These are phyloP conservation scores for Drosophila emarginata DNA, from an alignment of 2,888 invertebrate genomes.

Conservation along the genomic window DNA sequence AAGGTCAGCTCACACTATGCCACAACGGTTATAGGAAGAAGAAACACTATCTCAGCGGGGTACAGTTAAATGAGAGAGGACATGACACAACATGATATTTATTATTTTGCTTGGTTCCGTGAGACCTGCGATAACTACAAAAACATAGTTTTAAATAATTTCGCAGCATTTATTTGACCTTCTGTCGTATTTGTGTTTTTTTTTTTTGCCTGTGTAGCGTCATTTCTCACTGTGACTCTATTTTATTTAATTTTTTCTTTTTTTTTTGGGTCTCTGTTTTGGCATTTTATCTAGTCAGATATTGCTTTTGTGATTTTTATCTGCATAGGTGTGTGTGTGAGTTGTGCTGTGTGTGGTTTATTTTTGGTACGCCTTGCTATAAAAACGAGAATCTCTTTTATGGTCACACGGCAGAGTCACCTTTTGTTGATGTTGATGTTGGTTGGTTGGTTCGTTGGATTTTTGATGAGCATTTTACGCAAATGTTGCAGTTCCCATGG, in stretches of 20 bases:
- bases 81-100: conserved; percentile 31
- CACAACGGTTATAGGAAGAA: conserved; percentile 34
- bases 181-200: conserved; percentile 60
- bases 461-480: conserved; percentile 63
- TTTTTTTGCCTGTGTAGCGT: background rate
- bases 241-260: too few relatives aligned
- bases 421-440: too few relatives aligned
- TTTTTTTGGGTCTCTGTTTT: conserved; percentile 49
- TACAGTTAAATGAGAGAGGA: conserved; percentile 31
- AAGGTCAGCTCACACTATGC: conserved; percentile 49
- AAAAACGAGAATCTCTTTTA: conserved; percentile 71
- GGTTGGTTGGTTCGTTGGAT: too few relatives aligned
- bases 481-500: conserved; percentile 77
- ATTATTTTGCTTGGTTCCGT: conserved; percentile 53
- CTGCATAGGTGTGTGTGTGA: conserved; percentile 69
- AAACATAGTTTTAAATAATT: conserved; percentile 55
- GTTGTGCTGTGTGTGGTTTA: conserved; percentile 62
- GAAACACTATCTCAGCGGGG: conserved; percentile 50
- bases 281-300: conserved; percentile 79
- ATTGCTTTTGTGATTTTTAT: conserved; percentile 81
- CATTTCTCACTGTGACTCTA: background rate
- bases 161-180: conserved; percentile 71
- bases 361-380: conserved; percentile 42
- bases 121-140: conserved; percentile 45
- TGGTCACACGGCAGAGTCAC: conserved; percentile 72